These are phyloP conservation scores for Sorex fumeus DNA, from an alignment of 2,113 vertebrate genomes.

Conservation along the genomic window DNA sequence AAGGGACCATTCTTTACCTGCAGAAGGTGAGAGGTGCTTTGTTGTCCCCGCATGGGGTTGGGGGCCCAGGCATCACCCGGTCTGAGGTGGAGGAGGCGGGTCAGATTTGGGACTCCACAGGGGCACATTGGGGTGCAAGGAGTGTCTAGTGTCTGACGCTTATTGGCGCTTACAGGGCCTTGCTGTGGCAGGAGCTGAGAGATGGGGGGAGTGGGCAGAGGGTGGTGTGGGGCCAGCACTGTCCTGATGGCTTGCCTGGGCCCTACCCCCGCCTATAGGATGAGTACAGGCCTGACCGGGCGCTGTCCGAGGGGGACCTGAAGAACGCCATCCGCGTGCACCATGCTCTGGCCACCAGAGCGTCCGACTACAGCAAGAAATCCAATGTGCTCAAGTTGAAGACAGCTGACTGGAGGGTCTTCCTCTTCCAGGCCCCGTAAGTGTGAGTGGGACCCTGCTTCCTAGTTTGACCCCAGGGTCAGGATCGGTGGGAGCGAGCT, in stretches of 20 bases:
- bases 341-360: slow-evolving; percentile 95
- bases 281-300: slow-evolving; percentile 97
- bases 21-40: slow-evolving; percentile 93
- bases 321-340: slow-evolving; percentile 97
- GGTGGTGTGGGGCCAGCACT: background rate
- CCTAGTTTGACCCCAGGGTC: background rate
- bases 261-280: slow-evolving; percentile 89
- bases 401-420: slow-evolving; percentile 99
- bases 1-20: slow-evolving; percentile 97
- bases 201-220: background rate
- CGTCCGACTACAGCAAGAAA: slow-evolving; percentile 98
- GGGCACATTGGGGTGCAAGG: background rate
- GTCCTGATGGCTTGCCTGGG: background rate
- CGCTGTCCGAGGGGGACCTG: slow-evolving; percentile 97
- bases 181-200: background rate
- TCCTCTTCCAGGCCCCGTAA: slow-evolving; percentile 97
- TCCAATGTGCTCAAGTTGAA: slow-evolving; percentile 97
- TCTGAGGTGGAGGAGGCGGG: background rate
- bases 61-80: background rate
- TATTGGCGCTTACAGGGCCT: background rate
- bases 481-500: background rate
- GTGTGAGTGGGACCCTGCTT: slow-evolving; percentile 67
- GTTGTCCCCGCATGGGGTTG: background rate
- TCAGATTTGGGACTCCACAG: background rate
- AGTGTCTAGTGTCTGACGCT: background rate